Conservation (phyloP, 1,140 invertebrate species). For the Pseudomyrmex gracilis region DNA sequence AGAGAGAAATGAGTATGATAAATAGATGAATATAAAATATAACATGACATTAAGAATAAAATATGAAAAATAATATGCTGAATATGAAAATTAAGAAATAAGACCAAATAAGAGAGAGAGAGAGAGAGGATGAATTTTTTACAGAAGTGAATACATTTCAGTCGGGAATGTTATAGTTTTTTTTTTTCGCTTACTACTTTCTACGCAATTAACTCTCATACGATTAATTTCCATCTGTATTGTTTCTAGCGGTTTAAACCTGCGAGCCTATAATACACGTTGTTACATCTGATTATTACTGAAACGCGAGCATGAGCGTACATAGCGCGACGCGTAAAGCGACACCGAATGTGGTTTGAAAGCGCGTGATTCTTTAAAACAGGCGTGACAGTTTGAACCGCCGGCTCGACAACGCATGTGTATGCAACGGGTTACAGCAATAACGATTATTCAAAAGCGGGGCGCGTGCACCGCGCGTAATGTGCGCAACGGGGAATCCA, state of each 20-base stretch:
- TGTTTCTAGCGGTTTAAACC: slow-evolving; percentile 35
- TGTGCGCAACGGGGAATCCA: slow-evolving; percentile 29
- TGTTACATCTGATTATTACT: slow-evolving; percentile 38
- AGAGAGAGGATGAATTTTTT: background rate
- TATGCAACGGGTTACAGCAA: slow-evolving; percentile 37
- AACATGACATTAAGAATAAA: too few relatives aligned
- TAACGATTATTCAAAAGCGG: slow-evolving; percentile 57
- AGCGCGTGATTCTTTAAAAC: slow-evolving; percentile 45
- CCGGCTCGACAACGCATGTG: background rate
- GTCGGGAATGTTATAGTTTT: background rate
- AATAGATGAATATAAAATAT: too few relatives aligned
- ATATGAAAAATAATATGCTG: too few relatives aligned
- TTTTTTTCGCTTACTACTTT: background rate
- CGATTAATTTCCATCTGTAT: slow-evolving; percentile 16
- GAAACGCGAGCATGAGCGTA: background rate
- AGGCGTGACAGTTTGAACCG: slow-evolving; percentile 34
- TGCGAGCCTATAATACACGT: slow-evolving; percentile 21
- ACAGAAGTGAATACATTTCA: background rate
- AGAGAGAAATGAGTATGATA: too few relatives aligned
- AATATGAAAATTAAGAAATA: too few relatives aligned
- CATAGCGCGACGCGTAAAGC: slow-evolving; percentile 10
- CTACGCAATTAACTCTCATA: background rate
- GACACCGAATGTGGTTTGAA: slow-evolving; percentile 1
- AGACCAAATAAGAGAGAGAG: too few relatives aligned
- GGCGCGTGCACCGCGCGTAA: background rate